phyloP scores from a whole-genome alignment of 2,888 invertebrate genomes.

The Julus scandinavius region DNA sequence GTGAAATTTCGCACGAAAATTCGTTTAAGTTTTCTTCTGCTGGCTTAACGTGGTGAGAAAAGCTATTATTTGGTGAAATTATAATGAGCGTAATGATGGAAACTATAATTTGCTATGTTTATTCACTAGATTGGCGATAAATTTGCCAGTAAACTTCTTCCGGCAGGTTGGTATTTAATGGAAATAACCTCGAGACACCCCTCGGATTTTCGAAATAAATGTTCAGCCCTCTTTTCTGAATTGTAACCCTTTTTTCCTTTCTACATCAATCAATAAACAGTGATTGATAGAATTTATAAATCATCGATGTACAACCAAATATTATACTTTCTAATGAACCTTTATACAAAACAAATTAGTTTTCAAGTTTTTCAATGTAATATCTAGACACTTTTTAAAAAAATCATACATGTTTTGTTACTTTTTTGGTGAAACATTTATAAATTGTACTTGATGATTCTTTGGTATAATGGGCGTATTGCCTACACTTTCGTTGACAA shows the following conservation, averaged over 20 bases:
- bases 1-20: not conserved
- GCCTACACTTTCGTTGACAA: too few relatives aligned
- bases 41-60: not conserved
- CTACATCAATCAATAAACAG: not conserved
- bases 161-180: not conserved
- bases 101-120: not conserved
- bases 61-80: not conserved
- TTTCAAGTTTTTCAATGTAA: too few relatives aligned
- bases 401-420: too few relatives aligned
- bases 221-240: not conserved
- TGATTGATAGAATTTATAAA: not conserved
- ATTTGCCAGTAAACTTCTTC: not conserved
- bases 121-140: constrained; percentile 3
- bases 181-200: not conserved
- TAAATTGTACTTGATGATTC: too few relatives aligned
- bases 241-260: not conserved
- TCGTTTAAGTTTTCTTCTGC: not conserved
- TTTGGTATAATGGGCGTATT: too few relatives aligned
- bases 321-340: too few relatives aligned
- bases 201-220: not conserved
- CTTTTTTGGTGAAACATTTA: too few relatives aligned
- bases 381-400: too few relatives aligned
- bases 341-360: too few relatives aligned
- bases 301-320: not conserved
- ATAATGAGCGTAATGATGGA: not conserved